These are phyloP conservation scores for Pithys albifrons DNA, from an alignment of 2,113 vertebrate species.

Conservation along the genomic window DNA sequence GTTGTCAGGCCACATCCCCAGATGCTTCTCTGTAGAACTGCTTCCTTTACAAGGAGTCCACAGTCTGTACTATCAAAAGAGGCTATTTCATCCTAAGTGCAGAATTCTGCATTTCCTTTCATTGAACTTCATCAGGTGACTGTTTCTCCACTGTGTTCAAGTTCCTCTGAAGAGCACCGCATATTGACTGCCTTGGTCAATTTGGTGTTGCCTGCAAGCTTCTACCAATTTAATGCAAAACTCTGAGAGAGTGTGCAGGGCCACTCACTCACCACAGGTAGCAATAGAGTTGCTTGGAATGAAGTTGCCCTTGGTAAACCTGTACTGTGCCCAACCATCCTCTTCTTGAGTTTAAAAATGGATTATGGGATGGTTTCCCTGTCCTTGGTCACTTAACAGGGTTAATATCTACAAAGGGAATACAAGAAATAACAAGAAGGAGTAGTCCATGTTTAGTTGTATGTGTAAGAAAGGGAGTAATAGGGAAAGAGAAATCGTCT, in stretches of 20 bases:
- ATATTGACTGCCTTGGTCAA: not conserved
- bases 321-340: accelerated
- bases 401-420: not conserved
- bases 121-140: not conserved
- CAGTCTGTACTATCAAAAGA: not conserved
- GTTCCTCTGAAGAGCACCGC: not conserved
- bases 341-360: not conserved
- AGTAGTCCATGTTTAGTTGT: not conserved
- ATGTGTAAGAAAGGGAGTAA: not conserved
- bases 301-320: not conserved
- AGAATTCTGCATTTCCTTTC: not conserved
- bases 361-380: not conserved
- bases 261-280: not conserved
- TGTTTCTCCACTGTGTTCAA: not conserved
- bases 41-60: not conserved
- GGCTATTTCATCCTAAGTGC: not conserved
- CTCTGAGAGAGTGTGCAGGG: not conserved
- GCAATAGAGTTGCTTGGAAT: not conserved
- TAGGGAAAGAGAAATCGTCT: not conserved
- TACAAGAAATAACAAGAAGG: not conserved
- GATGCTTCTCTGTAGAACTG: not conserved
- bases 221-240: not conserved
- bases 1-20: not conserved
- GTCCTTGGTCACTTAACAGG: not conserved
- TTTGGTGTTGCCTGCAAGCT: not conserved